phyloP scores from a whole-genome alignment of 2,113 vertebrate species.

The Oncorhynchus masou region DNA sequence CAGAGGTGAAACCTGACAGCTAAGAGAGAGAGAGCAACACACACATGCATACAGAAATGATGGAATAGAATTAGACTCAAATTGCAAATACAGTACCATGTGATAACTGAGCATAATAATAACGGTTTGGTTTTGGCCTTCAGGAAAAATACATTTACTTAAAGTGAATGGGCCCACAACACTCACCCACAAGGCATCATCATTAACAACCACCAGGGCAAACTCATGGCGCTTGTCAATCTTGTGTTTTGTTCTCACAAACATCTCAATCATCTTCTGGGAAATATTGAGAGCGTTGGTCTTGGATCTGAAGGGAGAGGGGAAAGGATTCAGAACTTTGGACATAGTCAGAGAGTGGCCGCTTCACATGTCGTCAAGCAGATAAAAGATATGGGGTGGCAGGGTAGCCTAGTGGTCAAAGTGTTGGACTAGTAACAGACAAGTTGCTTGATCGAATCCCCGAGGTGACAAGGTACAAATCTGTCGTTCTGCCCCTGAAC shows the following conservation, averaged over 20 bases:
- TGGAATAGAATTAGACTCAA: background rate
- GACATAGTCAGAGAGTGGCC: too few species aligned
- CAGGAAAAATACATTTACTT: too few species aligned
- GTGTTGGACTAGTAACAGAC: too few species aligned
- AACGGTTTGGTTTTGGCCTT: background rate
- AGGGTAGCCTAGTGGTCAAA: too few species aligned
- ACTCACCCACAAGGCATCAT: slow-evolving; percentile 90
- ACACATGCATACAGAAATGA: background rate
- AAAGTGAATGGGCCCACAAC: background rate
- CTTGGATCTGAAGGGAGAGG: slow-evolving; percentile 76
- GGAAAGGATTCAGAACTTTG: background rate
- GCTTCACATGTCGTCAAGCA: background rate
- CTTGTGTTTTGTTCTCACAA: slow-evolving; percentile 94
- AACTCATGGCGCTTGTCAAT: slow-evolving; percentile 95
- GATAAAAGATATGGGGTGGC: background rate
- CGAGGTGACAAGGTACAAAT: too few species aligned
- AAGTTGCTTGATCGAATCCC: too few species aligned
- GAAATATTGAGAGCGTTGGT: slow-evolving; percentile 91
- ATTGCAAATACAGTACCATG: background rate
- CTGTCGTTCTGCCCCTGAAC: too few species aligned
- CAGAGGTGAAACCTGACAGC: slow-evolving; percentile 94
- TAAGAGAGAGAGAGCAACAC: slow-evolving; percentile 42
- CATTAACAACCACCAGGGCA: slow-evolving; percentile 90
- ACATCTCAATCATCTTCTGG: slow-evolving; percentile 99
- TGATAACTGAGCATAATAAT: background rate